Percentiles rank a stretch among this genome's conserved stretches.
Evolutionary conservation across 1,140 invertebrate species (phyloP).

Genomic region (Battus philenor): DNA sequence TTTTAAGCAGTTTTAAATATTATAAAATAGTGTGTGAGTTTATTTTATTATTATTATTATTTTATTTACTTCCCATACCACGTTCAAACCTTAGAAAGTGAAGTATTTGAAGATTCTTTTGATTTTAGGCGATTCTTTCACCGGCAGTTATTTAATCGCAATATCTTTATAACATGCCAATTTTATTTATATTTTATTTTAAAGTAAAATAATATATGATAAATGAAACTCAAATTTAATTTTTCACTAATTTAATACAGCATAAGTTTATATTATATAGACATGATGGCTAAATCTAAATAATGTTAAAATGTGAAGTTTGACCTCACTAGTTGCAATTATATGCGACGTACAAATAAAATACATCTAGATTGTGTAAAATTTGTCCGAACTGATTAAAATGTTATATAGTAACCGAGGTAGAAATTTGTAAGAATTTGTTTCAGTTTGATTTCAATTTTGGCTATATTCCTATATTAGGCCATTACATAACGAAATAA

Average conservation of each 20-base stretch:
- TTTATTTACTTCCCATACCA: too few species aligned
- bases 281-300: constrained; percentile 50
- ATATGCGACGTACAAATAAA: constrained; percentile 3
- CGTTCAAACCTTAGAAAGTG: too few species aligned
- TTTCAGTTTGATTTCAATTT: background rate
- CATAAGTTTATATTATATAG: constrained; percentile 58
- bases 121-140: too few species aligned
- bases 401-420: constrained; percentile 58
- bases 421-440: constrained; percentile 28
- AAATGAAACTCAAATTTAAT: constrained; percentile 43
- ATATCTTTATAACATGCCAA: too few species aligned
- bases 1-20: too few species aligned
- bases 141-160: too few species aligned
- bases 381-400: constrained; percentile 15
- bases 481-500: constrained; percentile 22
- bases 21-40: too few species aligned
- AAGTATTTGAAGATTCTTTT: too few species aligned
- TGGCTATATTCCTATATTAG: constrained; percentile 16
- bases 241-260: constrained; percentile 70
- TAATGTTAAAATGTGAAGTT: constrained; percentile 57
- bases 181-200: too few species aligned
- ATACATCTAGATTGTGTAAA: constrained; percentile 17
- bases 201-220: background rate
- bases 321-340: constrained; percentile 39
- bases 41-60: too few species aligned